Percentiles rank a stretch among this genome's conserved stretches.
Evolutionary conservation across 1,140 invertebrate genomes (phyloP).

Genomic region (Leptopilina boulardi): DNA sequence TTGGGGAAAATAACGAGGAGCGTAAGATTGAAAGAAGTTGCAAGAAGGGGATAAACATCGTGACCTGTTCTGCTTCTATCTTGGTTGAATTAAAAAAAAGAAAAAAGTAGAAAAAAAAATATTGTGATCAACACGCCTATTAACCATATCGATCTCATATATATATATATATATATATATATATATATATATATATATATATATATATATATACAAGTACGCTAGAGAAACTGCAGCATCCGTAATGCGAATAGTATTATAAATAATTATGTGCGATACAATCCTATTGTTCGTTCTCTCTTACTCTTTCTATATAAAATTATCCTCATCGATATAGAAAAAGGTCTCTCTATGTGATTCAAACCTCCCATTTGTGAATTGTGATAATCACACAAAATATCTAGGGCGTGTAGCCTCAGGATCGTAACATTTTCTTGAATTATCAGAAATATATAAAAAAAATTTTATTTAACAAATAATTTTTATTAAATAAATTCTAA

Average conservation of each 20-base stretch:
- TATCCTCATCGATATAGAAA: background rate
- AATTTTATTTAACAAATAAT: no score
- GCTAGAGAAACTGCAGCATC: background rate
- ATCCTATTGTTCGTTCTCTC: slow-evolving; percentile 22
- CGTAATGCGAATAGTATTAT: background rate
- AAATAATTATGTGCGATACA: slow-evolving; percentile 24
- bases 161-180: no score
- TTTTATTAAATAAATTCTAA: no score
- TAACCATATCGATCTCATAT: background rate
- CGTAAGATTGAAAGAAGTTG: background rate
- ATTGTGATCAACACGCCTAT: slow-evolving; percentile 22
- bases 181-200: no score
- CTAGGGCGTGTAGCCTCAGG: background rate
- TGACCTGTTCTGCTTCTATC: slow-evolving; percentile 25
- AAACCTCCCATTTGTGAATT: background rate
- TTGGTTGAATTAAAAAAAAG: background rate
- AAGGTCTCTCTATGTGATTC: background rate
- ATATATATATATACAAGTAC: no score
- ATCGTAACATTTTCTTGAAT: no score
- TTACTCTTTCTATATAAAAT: background rate
- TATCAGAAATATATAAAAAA: no score
- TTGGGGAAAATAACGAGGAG: slow-evolving; percentile 20
- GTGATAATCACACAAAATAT: background rate
- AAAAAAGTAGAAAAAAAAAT: background rate
- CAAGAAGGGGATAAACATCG: slow-evolving; percentile 7